Base-by-base conservation (phyloP, 2,113 vertebrate species). In the Esox niger region DNA sequence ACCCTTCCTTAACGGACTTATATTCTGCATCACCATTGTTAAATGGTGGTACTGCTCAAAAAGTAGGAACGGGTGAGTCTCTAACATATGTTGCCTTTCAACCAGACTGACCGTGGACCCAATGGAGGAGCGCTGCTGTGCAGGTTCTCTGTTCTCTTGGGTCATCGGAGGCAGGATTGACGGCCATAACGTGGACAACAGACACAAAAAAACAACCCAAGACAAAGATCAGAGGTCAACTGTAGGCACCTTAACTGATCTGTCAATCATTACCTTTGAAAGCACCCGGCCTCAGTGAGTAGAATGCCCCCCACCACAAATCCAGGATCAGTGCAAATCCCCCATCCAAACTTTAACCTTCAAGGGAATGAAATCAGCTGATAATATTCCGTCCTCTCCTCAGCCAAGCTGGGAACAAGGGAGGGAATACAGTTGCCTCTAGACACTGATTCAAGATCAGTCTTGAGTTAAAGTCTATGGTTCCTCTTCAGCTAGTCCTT, bases 401-500 rank as follows among this genome's bases (percentile, higher is more conserved):
- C 38, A 43, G 38, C 11, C 17, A 43, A 43, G 8, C 8, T 52
- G 49, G 1, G 23, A 2, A 15, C 5, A 10, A 7, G 23, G 64
- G 38, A 0, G 17, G 43, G 33, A 38, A 30, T 11, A 61, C 58
- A 47, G 49, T 43, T 57, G 57, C 70, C 62, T 66, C 70, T 46
- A 38, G 56, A 76, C 71, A 70, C 57, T 68, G 71, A 74, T 85
- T 66, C 77, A 62, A 81, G 71, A 78, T 81, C 79, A 76, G 71
- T 62, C 75, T 76, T 76, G 73, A 69, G 79, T 70, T 81, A n/a
- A n/a, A n/a, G n/a, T n/a, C n/a, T n/a, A n/a, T n/a, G n/a, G n/a
- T 20, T 17, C 62, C 69, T 59, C 43, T 49, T 59, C 54, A 57
- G 71, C 33, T 64, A 43, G 33, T 20, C n/a, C n/a, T n/a, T 69